These are phyloP conservation scores for Tipula lateralis DNA, from an alignment of 2,888 invertebrate genomes.

Conservation along the genomic window DNA sequence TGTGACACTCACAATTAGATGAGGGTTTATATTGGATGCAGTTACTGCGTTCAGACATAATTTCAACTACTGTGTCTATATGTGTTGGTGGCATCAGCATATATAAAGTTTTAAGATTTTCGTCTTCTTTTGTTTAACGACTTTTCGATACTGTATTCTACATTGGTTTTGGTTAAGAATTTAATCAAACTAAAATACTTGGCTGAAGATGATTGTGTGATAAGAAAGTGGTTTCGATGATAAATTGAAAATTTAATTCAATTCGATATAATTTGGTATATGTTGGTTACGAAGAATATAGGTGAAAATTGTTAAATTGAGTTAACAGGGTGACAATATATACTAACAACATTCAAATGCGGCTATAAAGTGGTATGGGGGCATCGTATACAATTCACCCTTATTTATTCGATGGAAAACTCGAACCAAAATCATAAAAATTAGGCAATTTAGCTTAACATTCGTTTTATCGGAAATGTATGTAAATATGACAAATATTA, in stretches of 20 bases:
- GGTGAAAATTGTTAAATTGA: not conserved
- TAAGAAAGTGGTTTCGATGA: not conserved
- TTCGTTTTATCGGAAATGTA: not conserved
- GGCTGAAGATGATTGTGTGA: not conserved
- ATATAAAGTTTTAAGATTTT: not conserved
- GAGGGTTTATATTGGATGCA: not conserved
- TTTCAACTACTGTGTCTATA: not conserved
- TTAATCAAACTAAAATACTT: not conserved
- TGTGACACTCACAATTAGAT: not conserved
- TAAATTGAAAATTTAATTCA: not conserved
- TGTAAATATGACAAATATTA: not conserved
- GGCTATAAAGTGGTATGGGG: not conserved
- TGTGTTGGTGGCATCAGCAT: not conserved
- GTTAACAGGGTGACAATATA: not conserved
- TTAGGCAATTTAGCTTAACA: not conserved
- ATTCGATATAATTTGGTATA: not conserved
- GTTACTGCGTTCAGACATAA: not conserved
- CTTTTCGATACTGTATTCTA: not conserved
- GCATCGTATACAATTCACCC: not conserved
- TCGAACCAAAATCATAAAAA: not conserved
- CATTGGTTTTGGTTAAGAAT: not conserved
- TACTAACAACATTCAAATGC: not conserved
- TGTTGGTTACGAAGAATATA: not conserved
- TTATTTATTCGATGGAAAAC: not conserved
- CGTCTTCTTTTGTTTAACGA: not conserved